Base-by-base conservation (phyloP, 2,113 vertebrate species). In the Eupsittula cactorum region DNA sequence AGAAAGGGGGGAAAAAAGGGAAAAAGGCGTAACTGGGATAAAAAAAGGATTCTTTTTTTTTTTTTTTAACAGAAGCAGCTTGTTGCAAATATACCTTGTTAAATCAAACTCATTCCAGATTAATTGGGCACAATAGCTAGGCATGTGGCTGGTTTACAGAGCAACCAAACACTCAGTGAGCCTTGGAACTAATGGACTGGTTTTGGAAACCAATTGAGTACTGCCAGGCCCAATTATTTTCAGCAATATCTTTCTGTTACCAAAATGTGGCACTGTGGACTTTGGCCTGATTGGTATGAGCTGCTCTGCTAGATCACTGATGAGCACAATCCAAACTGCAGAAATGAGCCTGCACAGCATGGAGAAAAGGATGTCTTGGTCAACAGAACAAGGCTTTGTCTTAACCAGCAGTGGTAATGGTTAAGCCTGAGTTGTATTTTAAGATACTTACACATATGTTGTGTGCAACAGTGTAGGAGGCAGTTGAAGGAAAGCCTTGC, bases 211-310 rank as follows among this genome's bases (percentile, higher is more conserved):
- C 2, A 88, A 71, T 82, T 18, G 88, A 93, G 70, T 12, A 92
- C 96, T 98, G 98, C 98, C 98, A 98, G 96, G 89, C 93, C 93
- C 96, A 98, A 98, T 98, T 98, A 98, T 97, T 98, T 97, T 97
- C 98, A 98, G 97, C 97, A 98, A 96, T 96, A 92, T 97, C 97
- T 97, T 97, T 97, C 96, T 97, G 96, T 96, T 97, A 94, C 96
- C 75, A 92, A 96, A 97, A 97, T 95, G 96, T 86, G 97, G 93
- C 95, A 93, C 76, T 80, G 96, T 95, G 96, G 97, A 96, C 97
- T 97, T 97, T 91, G 97, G 96, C 97, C 88, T 55, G 82, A 64
- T 41, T 82, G 87, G 83, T 91, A 53, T 93, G 91, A 76, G 89
- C 92, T 63, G 23, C 53, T 91, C 74, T 94, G 91, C n/a, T 65